phyloP scores from a whole-genome alignment of 2,888 invertebrate genomes.

The Miltochrista miniata region DNA sequence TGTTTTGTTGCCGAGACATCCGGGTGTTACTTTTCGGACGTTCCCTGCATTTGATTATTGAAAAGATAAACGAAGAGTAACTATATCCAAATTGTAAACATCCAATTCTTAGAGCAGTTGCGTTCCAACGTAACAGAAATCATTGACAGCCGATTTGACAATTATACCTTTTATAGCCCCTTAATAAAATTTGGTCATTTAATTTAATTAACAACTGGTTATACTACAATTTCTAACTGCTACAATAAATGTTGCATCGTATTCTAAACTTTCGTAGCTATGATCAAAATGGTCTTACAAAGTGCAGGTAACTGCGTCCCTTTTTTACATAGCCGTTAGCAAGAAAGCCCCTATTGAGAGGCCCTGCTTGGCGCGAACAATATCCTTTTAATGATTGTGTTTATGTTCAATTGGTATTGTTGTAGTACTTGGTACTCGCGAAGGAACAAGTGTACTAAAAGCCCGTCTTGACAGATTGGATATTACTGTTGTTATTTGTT shows the following conservation, averaged over 20 bases:
- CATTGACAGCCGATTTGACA: slow-evolving; percentile 38
- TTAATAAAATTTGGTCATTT: background rate
- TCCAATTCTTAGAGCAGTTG: slow-evolving; percentile 24
- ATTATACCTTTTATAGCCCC: background rate
- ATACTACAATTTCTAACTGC: background rate
- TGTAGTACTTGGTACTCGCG: slow-evolving; percentile 21
- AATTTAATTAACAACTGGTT: slow-evolving; percentile 4
- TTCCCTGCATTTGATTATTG: slow-evolving; percentile 42
- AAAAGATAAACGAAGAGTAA: slow-evolving; percentile 26
- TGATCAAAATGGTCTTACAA: slow-evolving; percentile 14
- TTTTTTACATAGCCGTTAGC: slow-evolving; percentile 60
- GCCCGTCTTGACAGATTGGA: too few species aligned
- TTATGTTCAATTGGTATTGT: slow-evolving; percentile 28
- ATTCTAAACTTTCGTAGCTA: slow-evolving; percentile 15
- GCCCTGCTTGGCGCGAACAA: slow-evolving; percentile 30
- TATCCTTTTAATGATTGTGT: slow-evolving; percentile 37
- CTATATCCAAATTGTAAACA: slow-evolving; percentile 10
- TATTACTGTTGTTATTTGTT: too few species aligned
- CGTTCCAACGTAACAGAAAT: slow-evolving; percentile 43
- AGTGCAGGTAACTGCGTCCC: slow-evolving; percentile 73
- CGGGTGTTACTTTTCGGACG: slow-evolving; percentile 61
- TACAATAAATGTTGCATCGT: slow-evolving; percentile 5
- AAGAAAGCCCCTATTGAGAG: slow-evolving; percentile 53
- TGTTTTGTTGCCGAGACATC: slow-evolving; percentile 78
- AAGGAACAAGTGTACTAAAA: slow-evolving; percentile 24